A percentile compares a stretch with the other conserved stretches of the same genome.
phyloP scores from a whole-genome alignment of 2,113 vertebrate genomes.

The Redunca redunca region DNA sequence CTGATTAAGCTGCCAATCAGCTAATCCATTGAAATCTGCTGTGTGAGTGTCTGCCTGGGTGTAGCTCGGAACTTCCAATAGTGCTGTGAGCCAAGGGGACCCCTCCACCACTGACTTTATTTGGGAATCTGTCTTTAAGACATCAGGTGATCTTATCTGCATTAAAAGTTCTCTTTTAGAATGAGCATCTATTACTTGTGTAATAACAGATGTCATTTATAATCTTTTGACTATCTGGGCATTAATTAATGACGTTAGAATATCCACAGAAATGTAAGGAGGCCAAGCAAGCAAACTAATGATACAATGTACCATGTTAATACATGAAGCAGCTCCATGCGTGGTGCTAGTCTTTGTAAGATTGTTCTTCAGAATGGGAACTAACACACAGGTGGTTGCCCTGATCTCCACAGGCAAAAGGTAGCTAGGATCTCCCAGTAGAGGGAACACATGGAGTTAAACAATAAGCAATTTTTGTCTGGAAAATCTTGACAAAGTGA shows the following conservation, averaged over 20 bases:
- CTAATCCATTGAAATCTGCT: neutral
- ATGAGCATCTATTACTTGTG: neutral
- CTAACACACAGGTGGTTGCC: neutral
- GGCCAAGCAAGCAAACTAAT: neutral
- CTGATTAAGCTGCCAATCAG: neutral
- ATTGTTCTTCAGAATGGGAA: neutral
- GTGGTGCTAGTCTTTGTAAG: rapidly evolving
- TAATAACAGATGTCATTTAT: neutral
- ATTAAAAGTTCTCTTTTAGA: neutral
- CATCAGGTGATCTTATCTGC: too few relatives aligned
- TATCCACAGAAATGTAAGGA: neutral
- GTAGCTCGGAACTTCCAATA: too few relatives aligned
- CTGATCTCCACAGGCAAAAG: neutral
- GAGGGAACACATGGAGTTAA: neutral
- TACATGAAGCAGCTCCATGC: neutral
- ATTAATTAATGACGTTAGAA: neutral
- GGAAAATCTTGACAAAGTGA: neutral
- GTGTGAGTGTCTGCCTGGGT: neutral
- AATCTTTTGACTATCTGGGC: neutral
- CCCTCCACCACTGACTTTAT: neutral
- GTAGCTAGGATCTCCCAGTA: too few relatives aligned
- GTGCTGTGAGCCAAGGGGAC: too few relatives aligned
- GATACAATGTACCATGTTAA: neutral
- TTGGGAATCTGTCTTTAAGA: neutral
- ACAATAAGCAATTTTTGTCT: neutral